Percentiles rank a stretch among this genome's conserved stretches.
Evolutionary conservation across 2,113 vertebrate genomes (phyloP).

Genomic region (Ursus arctos): DNA sequence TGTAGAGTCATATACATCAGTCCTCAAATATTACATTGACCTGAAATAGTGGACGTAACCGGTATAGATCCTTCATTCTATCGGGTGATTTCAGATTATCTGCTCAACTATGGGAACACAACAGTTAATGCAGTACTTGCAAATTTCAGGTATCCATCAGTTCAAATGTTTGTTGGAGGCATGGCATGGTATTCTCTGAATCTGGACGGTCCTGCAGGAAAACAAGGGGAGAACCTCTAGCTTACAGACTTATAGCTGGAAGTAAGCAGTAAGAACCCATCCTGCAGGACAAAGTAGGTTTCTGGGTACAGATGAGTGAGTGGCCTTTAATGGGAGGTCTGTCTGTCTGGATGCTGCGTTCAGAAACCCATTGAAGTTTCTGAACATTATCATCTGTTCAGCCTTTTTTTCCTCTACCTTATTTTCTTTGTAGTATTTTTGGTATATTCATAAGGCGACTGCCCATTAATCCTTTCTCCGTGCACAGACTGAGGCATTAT

Average conservation of each 20-base stretch:
- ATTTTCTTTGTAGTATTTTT: background rate
- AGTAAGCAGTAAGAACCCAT: background rate
- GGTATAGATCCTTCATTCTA: background rate
- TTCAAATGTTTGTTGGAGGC: background rate
- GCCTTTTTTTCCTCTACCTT: background rate
- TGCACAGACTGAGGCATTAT: background rate
- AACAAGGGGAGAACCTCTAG: background rate
- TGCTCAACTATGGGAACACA: background rate
- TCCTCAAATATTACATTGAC: background rate
- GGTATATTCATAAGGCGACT: background rate
- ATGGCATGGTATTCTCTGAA: background rate
- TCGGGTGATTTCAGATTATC: background rate
- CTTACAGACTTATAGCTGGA: background rate
- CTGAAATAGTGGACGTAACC: background rate
- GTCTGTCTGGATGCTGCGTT: background rate
- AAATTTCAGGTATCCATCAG: background rate
- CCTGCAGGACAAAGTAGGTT: background rate
- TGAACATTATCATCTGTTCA: background rate
- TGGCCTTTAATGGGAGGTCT: background rate
- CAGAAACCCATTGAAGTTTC: background rate
- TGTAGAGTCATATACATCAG: background rate
- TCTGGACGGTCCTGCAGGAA: background rate
- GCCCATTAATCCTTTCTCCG: constrained; percentile 3
- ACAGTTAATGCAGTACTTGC: background rate
- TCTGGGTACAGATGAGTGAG: background rate